Evolutionary conservation across 2,888 invertebrate species (phyloP), one percentile per base, ranked within the genome.

Genomic region (Flexamia atlantica): DNA sequence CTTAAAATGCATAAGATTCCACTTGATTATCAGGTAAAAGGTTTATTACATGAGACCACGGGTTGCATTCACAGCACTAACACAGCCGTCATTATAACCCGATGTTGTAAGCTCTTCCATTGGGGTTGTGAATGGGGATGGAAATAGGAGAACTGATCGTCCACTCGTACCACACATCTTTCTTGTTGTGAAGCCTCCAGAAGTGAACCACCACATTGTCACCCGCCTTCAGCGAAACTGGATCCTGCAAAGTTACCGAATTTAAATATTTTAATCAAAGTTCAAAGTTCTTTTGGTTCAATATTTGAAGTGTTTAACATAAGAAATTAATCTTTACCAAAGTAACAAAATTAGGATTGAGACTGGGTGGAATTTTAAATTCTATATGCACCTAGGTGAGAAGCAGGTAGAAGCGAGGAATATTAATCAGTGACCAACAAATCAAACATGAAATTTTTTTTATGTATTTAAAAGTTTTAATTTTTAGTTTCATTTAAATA

Each of bases 91-190:
- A 50, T 10, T 36, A 79, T 0, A 94, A 90, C 85, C 94, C 94
- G 86, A 95, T 95, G 81, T 92, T 94, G 89, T 94, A 95, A 2
- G 95, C 94, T 85, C 95, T 90, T n/a, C 95, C 96, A 88, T 93
- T 93, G 9, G 94, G 93, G 90, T 96, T 96, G 89, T 95, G 94
- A 84, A 95, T 92, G 1, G 92, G 90, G 17, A 92, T 89, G 17
- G 91, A 90, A 17, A 91, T 88, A 0, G 95, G 95, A 84, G 93
- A 91, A 9, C 93, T 92, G 20, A 95, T 92, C 87, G 95, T 93
- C 98, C 98, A 99, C 90, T 99, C 98, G 89, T 99, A 99, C 99
- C 99, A 99, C 12, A 99, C 97, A 89, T 95, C 95, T 86, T 95
- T 94, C 2, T 93, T 89, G 85, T 93, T 95, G 81, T 94, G 94